Percentiles rank a stretch among this genome's conserved stretches.
phyloP scores from a whole-genome alignment of 2,888 invertebrate species.

The Neocrepidodera transversa region DNA sequence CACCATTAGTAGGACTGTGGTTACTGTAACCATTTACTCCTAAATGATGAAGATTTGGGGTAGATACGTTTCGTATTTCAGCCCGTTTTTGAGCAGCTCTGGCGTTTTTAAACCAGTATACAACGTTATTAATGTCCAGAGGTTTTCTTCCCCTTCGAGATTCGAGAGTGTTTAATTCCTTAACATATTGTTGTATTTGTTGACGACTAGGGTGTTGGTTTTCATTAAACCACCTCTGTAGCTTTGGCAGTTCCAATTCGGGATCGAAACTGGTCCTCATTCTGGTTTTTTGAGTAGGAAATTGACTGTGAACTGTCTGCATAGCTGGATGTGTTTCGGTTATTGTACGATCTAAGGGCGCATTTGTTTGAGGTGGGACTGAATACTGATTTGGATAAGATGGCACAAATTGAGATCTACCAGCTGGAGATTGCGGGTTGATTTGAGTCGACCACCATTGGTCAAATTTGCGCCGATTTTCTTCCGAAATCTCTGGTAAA shows the following conservation, averaged over 20 bases:
- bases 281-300: constrained; percentile 86
- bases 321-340: constrained; percentile 74
- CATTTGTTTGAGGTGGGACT: constrained; percentile 59
- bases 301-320: constrained; percentile 78
- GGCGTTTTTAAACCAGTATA: constrained; percentile 98
- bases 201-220: constrained; percentile 97
- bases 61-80: constrained; percentile 71
- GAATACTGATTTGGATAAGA: constrained; percentile 63
- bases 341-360: constrained; percentile 61
- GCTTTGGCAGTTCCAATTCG: constrained; percentile 92
- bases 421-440: constrained; percentile 63
- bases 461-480: constrained; percentile 86
- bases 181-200: constrained; percentile 95
- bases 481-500: constrained; percentile 79
- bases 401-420: constrained; percentile 58
- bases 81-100: constrained; percentile 94
- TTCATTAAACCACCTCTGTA: constrained; percentile 96
- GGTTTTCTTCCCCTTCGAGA: constrained; percentile 93
- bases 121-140: constrained; percentile 93
- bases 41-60: constrained; percentile 66
- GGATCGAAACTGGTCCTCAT: constrained; percentile 98
- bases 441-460: constrained; percentile 86
- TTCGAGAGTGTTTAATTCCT: constrained; percentile 90
- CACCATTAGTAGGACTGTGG: constrained; percentile 70
- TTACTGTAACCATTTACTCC: constrained; percentile 71